phyloP scores from a whole-genome alignment of 1,140 invertebrate species.

The Drosophila cardini region DNA sequence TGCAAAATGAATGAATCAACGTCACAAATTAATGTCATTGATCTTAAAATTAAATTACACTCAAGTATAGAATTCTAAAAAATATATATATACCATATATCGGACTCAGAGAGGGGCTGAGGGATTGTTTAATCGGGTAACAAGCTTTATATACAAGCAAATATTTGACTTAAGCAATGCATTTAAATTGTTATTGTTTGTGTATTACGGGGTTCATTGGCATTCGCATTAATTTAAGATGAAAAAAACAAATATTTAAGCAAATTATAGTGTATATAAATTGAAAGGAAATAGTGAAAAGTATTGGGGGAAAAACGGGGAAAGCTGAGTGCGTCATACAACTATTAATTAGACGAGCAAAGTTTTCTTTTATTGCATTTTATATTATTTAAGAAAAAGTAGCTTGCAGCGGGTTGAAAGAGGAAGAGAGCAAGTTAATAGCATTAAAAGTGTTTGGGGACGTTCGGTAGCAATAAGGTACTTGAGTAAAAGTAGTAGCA shows the following conservation, averaged over 20 bases:
- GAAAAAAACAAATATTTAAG: conserved; percentile 4
- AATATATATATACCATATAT: neutral
- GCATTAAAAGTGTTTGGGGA: conserved; percentile 47
- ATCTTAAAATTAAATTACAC: conserved; percentile 44
- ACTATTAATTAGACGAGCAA: conserved; percentile 34
- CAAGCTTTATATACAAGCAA: conserved; percentile 31
- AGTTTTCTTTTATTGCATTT: conserved; percentile 24
- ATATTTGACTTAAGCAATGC: conserved; percentile 21
- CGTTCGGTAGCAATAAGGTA: conserved; percentile 35
- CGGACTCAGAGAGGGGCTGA: neutral
- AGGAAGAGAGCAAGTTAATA: conserved; percentile 41
- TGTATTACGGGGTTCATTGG: conserved; percentile 25
- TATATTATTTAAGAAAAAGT: conserved; percentile 38
- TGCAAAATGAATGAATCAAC: conserved; percentile 34
- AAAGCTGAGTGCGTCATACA: conserved; percentile 34
- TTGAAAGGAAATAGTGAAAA: neutral
- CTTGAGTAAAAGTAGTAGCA: conserved; percentile 4
- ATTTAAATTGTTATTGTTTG: neutral
- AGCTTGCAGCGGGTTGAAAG: conserved; percentile 43
- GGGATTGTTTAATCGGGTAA: neutral
- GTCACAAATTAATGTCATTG: conserved; percentile 41
- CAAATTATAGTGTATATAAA: conserved; percentile 18
- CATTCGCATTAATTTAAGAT: conserved; percentile 18
- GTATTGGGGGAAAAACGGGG: neutral
- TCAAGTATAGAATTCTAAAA: conserved; percentile 23